Base-by-base conservation (phyloP, 2,888 invertebrate genomes). In the Ornithoptera alexandrae region DNA sequence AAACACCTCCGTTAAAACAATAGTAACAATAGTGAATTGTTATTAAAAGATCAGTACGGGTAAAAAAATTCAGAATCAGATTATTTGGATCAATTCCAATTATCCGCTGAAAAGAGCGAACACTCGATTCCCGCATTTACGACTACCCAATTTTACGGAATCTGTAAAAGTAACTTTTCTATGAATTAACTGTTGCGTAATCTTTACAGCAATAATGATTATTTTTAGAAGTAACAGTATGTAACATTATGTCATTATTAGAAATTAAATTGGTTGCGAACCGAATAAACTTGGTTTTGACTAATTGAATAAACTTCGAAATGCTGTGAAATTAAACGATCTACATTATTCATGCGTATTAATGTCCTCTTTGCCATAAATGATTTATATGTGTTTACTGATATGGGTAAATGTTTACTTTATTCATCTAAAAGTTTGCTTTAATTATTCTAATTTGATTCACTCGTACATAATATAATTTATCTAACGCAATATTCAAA, bases 21-120 rank as follows among this genome's bases (percentile, higher is more conserved):
- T 53, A 50, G 50, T 15, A 18, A 7, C n/a, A n/a, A n/a, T 53
- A n/a, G n/a, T 53, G 53, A 53, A n/a, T n/a, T 53, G 5, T 7
- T 18, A 53, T 18, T 53, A 53, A 53, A 53, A 53, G 18, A 53
- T 53, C n/a, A 53, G n/a, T 7, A 18, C 2, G n/a, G n/a, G 8
- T 53, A n/a, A 53, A 53, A 53, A 3, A n/a, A 53, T 12, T n/a
- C 8, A 1, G 10, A 1, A 58, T 10, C 12, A 20, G 24, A 22
- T 58, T 58, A 56, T 10, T 58, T 22, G 57, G 57, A 58, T 58
- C 22, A 22, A 58, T 58, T 58, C 57, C 57, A 58, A 58, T 58
- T 58, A 20, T 56, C 53, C 57, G 57, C 15, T 58, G 42, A 58
- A 20, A 20, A 15, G 24, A 59, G 46, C 10, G 22, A 58, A 15